These are phyloP conservation scores for Ectobius pallidus DNA, from an alignment of 2,888 invertebrate species.

Conservation along the genomic window DNA sequence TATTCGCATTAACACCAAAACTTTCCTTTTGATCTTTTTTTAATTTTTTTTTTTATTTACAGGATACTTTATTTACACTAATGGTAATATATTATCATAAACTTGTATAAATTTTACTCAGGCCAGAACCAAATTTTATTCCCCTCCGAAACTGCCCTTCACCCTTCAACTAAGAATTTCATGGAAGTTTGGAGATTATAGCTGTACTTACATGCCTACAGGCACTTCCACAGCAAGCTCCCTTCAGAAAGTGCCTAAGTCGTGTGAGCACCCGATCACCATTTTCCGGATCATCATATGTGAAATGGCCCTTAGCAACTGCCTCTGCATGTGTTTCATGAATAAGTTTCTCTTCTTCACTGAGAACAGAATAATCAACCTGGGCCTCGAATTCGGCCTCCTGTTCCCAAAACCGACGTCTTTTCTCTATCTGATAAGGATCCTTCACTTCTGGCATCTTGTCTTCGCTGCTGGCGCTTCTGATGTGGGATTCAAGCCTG, in stretches of 20 bases:
- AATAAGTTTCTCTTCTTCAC: conserved; percentile 44
- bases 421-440: conserved; percentile 24
- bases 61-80: too few relatives aligned
- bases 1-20: too few relatives aligned
- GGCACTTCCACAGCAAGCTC: conserved; percentile 49
- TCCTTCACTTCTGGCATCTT: conserved; percentile 15
- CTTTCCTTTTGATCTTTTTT: too few relatives aligned
- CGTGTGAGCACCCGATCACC: conserved; percentile 47
- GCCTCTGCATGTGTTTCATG: conserved; percentile 47
- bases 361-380: conserved; percentile 41
- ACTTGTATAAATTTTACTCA: too few relatives aligned
- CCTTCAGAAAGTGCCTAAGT: conserved; percentile 47
- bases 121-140: too few relatives aligned
- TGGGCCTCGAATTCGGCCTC: conserved; percentile 43
- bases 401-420: conserved; percentile 44
- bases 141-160: too few relatives aligned
- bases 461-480: background rate
- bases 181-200: too few relatives aligned
- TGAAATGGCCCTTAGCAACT: conserved; percentile 48
- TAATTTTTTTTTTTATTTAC: too few relatives aligned
- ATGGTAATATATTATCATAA: too few relatives aligned
- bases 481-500: too few relatives aligned
- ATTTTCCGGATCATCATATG: conserved; percentile 49
- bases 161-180: too few relatives aligned
- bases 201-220: conserved; percentile 48